Evolutionary conservation across 2,888 invertebrate species (phyloP).

Genomic region (Eilema depressum): DNA sequence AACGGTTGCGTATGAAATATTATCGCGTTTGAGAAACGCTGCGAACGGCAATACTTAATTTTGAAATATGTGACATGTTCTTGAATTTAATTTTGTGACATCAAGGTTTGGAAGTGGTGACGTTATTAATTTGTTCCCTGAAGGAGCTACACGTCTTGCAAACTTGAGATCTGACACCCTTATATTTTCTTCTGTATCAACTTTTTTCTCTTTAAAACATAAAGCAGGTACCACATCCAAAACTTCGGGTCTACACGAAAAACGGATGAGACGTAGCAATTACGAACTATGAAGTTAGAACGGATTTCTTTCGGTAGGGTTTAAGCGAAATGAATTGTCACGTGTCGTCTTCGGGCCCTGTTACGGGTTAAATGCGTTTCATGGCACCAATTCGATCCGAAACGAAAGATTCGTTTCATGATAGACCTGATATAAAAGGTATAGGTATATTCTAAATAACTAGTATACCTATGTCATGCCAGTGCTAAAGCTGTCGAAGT

Average conservation of each 20-base stretch:
- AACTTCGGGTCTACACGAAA: not conserved
- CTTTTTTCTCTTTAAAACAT: not conserved
- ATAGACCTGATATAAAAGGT: no score
- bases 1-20: constrained; percentile 47
- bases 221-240: not conserved
- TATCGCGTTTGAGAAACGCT: constrained; percentile 40
- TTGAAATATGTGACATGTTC: constrained; percentile 37
- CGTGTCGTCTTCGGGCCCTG: not conserved
- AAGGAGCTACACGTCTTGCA: not conserved
- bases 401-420: no score
- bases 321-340: not conserved
- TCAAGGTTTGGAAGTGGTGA: constrained; percentile 28
- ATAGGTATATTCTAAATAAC: no score
- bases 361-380: not conserved
- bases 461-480: not conserved
- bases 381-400: no score
- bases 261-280: not conserved
- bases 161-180: not conserved
- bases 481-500: not conserved
- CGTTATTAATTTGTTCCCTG: constrained; percentile 12
- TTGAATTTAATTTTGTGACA: constrained; percentile 42
- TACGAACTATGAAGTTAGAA: no score
- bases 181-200: not conserved
- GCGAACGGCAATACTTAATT: constrained; percentile 39
- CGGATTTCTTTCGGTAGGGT: not conserved